Base-by-base conservation (phyloP, 2,888 invertebrate species). In the Electrophaes corylata region DNA sequence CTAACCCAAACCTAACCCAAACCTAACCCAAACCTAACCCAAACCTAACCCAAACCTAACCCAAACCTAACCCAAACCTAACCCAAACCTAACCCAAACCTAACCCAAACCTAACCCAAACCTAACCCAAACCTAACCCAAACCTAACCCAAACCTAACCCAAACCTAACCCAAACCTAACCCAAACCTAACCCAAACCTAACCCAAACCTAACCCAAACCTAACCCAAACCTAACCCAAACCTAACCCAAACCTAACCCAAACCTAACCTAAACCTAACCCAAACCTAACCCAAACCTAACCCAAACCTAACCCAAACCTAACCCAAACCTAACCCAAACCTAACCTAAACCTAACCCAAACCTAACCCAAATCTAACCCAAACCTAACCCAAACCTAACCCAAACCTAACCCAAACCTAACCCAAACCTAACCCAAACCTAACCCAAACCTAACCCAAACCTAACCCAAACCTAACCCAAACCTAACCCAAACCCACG, bases 121-220 rank as follows among this genome's bases (percentile, higher is more conserved):
- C 33, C 33, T 33, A 33, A 33, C 33, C 33, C 12, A n/a, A 33
- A 33, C 33, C 33, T 33, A 33, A 33, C 33, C 33, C 12, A n/a
- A 62, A 62, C 66, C 62, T 66, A 62, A 66, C 66, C 64, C 61
- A n/a, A 66, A 63, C 60, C 61, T 62, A 62, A 64, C 61, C 66
- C 61, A n/a, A 60, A 66, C 62, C 66, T 66, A 63, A 66, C 64
- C 60, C 60, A n/a, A 62, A 33, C 33, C 65, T 65, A 65, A 65
- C 65, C 65, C 64, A 66, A 40, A 66, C 66, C 66, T 66, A 66
- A 66, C 66, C 66, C 62, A 63, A 40, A 63, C 63, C 63, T 62
- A 62, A 65, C 59, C 62, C 60, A n/a, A 63, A 63, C 63, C 63
- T 60, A 60, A 60, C 64, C 64, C 60, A n/a, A 60, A 64, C 58